phyloP scores from a whole-genome alignment of 1,140 invertebrate species.

The Macrobrachium nipponense region DNA sequence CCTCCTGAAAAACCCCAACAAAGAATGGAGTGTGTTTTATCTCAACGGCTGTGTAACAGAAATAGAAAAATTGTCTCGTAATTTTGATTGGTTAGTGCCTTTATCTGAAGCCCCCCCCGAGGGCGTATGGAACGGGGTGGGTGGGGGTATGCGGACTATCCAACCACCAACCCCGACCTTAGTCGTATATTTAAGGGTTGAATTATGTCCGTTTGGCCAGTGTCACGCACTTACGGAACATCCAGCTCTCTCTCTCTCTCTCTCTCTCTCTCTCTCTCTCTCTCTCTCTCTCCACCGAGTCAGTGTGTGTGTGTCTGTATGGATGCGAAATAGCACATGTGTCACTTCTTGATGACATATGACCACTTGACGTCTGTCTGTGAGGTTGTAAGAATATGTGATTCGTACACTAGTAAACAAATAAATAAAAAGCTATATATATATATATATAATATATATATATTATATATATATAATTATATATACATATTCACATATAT shows the following conservation, averaged over 20 bases:
- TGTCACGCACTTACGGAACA: no score
- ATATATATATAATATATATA: constrained; percentile 38
- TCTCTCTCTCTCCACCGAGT: no score
- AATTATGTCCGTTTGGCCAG: no score
- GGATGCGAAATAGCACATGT: no score
- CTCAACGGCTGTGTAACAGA: constrained; percentile 22
- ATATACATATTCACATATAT: constrained; percentile 33
- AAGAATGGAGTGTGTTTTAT: constrained; percentile 10
- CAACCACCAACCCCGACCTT: no score
- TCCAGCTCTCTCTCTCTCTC: no score
- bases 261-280: no score
- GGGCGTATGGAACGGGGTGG: constrained; percentile 1
- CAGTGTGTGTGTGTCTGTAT: no score
- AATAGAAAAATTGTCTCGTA: constrained; percentile 37
- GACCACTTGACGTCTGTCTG: no score
- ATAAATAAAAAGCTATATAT: background rate
- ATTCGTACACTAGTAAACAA: background rate
- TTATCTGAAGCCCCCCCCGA: constrained; percentile 15
- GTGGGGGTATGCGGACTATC: background rate
- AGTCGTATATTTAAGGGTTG: no score
- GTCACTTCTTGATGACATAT: no score
- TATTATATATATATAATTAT: constrained; percentile 38
- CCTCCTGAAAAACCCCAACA: background rate
- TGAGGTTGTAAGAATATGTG: no score
- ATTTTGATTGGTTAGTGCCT: constrained; percentile 28